A percentile compares a stretch with the other conserved stretches of the same genome.
Evolutionary conservation across 2,797 vertebrate genomes (phyloP).

Genomic region (Microtus agrestis): DNA sequence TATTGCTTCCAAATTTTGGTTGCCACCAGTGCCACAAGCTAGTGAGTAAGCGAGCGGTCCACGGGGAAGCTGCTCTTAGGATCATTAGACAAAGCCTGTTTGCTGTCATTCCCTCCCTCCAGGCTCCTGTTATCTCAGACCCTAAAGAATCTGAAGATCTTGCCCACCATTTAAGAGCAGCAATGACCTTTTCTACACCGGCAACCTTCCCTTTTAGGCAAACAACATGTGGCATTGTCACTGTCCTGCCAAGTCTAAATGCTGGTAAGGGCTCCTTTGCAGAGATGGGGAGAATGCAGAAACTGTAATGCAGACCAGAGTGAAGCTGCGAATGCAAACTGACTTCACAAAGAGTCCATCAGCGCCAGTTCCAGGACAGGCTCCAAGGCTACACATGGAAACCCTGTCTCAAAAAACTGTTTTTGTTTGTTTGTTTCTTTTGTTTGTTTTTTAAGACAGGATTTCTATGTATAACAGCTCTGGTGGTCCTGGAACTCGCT

Average conservation of each 20-base stretch:
- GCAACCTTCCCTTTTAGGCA: slow-evolving; percentile 20
- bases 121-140: slow-evolving; percentile 26
- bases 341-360: neutral
- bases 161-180: slow-evolving; percentile 3
- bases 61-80: neutral
- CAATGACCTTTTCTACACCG: neutral
- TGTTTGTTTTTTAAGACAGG: no score
- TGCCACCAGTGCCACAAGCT: neutral
- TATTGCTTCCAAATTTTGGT: slow-evolving; percentile 21
- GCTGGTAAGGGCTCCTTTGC: neutral
- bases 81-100: neutral
- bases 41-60: slow-evolving; percentile 21
- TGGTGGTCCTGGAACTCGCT: no score
- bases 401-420: no score
- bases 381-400: no score
- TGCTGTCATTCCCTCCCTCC: neutral
- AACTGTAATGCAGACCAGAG: neutral
- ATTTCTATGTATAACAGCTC: no score
- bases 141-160: slow-evolving; percentile 33
- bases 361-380: no score
- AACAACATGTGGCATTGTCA: neutral
- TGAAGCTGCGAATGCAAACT: neutral
- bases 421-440: no score
- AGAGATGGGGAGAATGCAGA: slow-evolving; percentile 13
- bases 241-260: slow-evolving; percentile 12